Base-by-base conservation (phyloP, 2,888 invertebrate species). In the Lapara coniferarum region DNA sequence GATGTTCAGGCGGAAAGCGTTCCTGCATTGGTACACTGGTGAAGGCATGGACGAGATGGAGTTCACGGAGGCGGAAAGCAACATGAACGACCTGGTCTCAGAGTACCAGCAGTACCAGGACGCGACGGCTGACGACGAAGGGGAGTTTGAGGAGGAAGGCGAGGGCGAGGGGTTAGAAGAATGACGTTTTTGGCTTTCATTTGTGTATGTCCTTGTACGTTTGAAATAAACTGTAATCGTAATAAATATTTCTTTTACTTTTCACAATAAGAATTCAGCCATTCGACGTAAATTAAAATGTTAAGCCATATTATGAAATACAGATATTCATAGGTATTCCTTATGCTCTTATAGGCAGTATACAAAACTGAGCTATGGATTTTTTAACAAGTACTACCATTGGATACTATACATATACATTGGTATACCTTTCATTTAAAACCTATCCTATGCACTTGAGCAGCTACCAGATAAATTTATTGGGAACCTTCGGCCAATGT, bases 1-100 rank as follows among this genome's bases (percentile, higher is more conserved):
- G 80, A 98, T 99, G 98, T 98, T 98, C 95, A 95, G 98, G 81
- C 96, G 98, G 82, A 98, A 98, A 94, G 98, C 98, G 83, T 98
- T 98, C 95, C 95, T 98, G 81, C 98, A 98, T 95, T 99, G 98
- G 98, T 99, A 97, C 92, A 97, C 97, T 53, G 97, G 97, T 70
- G 98, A 98, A 86, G 98, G 98, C 77, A 98, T 98, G 98, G 98
- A 98, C 83, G 97, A 98, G 85, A 96, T 97, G 96, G 98, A 98
- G 90, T 98, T 98, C 94, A 97, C 97, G 1, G 98, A 98, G 89
- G 98, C 98, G 0, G 98, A 98, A 86, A 97, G 97, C 83, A 98
- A 97, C 91, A 96, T 97, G 96, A 96, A 95, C 77, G 96, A 96
- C 84, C 85, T 96, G 55, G 95, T 96, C 71, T 95, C 96, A 0